Evolutionary conservation across 2,888 invertebrate genomes (phyloP).

Genomic region (Eupithecia vulgata): DNA sequence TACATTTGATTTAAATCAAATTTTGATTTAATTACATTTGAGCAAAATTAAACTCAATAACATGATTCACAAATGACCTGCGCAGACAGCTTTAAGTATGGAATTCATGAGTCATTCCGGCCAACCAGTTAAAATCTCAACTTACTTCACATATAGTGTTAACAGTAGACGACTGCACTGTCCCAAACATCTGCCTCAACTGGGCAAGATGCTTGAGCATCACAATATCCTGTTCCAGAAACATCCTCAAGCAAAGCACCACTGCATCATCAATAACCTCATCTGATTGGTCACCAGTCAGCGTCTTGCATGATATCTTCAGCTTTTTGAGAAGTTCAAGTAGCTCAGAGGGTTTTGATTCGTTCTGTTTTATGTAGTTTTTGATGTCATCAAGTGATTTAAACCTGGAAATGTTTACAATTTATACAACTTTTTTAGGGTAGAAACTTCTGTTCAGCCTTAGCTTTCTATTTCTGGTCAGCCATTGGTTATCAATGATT

Average conservation of each 20-base stretch:
- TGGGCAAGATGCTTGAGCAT: conserved; percentile 83
- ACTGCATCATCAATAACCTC: conserved; percentile 86
- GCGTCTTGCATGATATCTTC: conserved; percentile 65
- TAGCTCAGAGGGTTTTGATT: conserved; percentile 60
- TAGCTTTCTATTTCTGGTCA: too few species aligned
- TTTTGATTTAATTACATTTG: too few species aligned
- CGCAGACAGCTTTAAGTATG: neutral
- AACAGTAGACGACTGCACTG: conserved; percentile 78
- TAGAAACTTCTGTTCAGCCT: neutral
- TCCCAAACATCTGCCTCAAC: conserved; percentile 85
- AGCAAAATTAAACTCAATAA: neutral
- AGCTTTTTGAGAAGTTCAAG: conserved; percentile 62
- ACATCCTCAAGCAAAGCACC: conserved; percentile 84
- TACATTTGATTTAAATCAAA: too few species aligned
- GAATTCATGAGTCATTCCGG: neutral
- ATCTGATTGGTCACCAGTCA: conserved; percentile 83
- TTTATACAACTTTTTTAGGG: neutral
- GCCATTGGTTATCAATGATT: neutral
- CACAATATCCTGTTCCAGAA: conserved; percentile 85
- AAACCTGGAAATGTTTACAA: conserved; percentile 62
- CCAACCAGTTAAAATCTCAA: conserved; percentile 6
- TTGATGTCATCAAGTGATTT: conserved; percentile 80
- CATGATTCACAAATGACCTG: neutral
- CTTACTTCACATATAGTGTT: conserved; percentile 84
- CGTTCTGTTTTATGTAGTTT: conserved; percentile 70